A percentile compares a stretch with the other conserved stretches of the same genome.
These are phyloP conservation scores for Phengaris alcon DNA, from an alignment of 2,888 invertebrate genomes.

Conservation along the genomic window DNA sequence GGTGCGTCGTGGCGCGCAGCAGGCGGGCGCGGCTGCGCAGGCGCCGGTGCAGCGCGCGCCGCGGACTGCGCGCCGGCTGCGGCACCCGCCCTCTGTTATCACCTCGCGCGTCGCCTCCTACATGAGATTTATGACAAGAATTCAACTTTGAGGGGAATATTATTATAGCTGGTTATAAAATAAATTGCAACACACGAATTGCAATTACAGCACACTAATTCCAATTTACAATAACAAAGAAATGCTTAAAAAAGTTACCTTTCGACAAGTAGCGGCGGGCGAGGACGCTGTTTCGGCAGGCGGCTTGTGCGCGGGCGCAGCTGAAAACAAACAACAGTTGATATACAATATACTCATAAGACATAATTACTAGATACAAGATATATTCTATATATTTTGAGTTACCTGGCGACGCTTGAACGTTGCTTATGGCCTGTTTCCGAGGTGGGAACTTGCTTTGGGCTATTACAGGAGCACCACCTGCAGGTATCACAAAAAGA, in stretches of 20 bases:
- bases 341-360: no score
- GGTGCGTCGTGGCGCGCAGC: constrained; percentile 95
- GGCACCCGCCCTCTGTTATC: constrained; percentile 94
- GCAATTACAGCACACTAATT: background rate
- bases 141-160: no score
- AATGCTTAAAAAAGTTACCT: constrained; percentile 34
- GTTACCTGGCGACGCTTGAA: constrained; percentile 69
- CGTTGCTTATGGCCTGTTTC: constrained; percentile 58
- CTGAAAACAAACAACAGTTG: constrained; percentile 42
- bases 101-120: constrained; percentile 94
- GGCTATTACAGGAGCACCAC: constrained; percentile 62
- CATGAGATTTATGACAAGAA: background rate
- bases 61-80: constrained; percentile 93
- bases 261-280: constrained; percentile 44
- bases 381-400: background rate
- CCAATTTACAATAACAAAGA: background rate
- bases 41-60: constrained; percentile 87
- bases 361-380: no score
- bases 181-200: background rate
- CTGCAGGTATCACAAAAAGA: constrained; percentile 40
- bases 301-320: constrained; percentile 61
- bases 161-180: no score
- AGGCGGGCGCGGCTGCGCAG: constrained; percentile 87
- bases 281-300: constrained; percentile 49
- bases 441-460: constrained; percentile 52